Evolutionary conservation across 1,140 invertebrate genomes (phyloP), one percentile per base, ranked within the genome.

Genomic region (Pollicipes pollicipes): DNA sequence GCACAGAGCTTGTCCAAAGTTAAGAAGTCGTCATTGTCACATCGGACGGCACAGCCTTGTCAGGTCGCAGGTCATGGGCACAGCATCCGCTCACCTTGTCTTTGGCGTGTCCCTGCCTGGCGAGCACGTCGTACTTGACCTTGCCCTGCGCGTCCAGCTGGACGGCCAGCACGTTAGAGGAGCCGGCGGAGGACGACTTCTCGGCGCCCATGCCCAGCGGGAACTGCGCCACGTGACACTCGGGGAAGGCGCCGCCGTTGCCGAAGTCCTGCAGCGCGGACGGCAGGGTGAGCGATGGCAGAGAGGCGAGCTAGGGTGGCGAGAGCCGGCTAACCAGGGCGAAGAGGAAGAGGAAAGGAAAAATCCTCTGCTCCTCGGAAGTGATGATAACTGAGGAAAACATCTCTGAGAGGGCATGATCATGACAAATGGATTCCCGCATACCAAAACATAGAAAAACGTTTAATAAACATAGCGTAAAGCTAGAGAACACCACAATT

Each of bases 171-270:
- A 95, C 91, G 83, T 97, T 97, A 24, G 90, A 90, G 16, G 85
- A 71, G 37, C 78, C 81, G 72, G 68, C 45, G 45, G 70, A 70
- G 27, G 63, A 67, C n/a, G 35, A 66, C 21, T 72, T 70, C 29
- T 85, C 86, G 75, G 84, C 83, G 0, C 90, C 89, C 84, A 97
- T 90, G 73, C 88, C 88, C 32, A 99, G 80, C 0, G 97, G 97
- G 82, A 95, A 97, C 77, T 99, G 97, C 0, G 95, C 95, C 24
- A 98, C 89, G 79, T 90, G 90, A 71, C 99, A 96, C 82, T 99
- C 97, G 0, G 97, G 97, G 81, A 95, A 99, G 0, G 97, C 93
- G 21, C 97, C 97, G 13, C 97, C 97, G 88, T 99, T 96, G 76
- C 86, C 86, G 84, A 86, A 93, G 81, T 92, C 90, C 84, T 86